Base-by-base conservation (phyloP, 2,797 vertebrate species). In the Poeciliopsis paucimaculata region DNA sequence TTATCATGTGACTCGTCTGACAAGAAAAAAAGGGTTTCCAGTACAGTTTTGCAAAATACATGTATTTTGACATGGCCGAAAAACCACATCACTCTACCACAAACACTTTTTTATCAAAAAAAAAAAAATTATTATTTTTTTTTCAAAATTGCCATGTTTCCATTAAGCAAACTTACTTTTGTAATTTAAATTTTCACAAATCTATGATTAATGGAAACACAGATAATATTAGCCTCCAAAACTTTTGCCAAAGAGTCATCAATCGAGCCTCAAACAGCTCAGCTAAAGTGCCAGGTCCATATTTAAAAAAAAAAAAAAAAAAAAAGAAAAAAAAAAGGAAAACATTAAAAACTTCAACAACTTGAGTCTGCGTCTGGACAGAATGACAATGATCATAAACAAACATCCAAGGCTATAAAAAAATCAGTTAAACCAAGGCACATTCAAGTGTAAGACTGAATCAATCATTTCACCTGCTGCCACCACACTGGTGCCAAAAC, bases 401-500 rank as follows among this genome's bases (percentile, higher is more conserved):
- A 66, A 23, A 23, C 9, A 39, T 9, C 62, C 16, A 23, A n/a
- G 39, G 34, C 34, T 34, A 18, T 2, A 66, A 20, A n/a, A 57
- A 28, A n/a, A n/a, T 57, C 26, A 4, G n/a, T 57, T 28, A 55
- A 64, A 36, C 20, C 62, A 64, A 36, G 7, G 18, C 57, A 31
- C 28, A 62, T 62, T 34, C 31, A 34, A 34, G 31, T 15, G 60
- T 9, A 16, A 34, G 31, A 62, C 60, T 34, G 31, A 62, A 8
- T 34, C 60, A 62, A 8, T 34, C 6, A 62, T n/a, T 55, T 55
- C 53, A 55, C 26, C 60, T 62, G 28, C 15, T 62, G 60, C 60
- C 60, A 62, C 60, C 31, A 62, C 34, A 62, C 31, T 62, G 60
- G 31, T 62, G 60, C 60, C 60, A 62, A 62, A 62, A 62, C 60